phyloP scores from a whole-genome alignment of 2,113 vertebrate genomes.

The Tricholaema leucomelas region DNA sequence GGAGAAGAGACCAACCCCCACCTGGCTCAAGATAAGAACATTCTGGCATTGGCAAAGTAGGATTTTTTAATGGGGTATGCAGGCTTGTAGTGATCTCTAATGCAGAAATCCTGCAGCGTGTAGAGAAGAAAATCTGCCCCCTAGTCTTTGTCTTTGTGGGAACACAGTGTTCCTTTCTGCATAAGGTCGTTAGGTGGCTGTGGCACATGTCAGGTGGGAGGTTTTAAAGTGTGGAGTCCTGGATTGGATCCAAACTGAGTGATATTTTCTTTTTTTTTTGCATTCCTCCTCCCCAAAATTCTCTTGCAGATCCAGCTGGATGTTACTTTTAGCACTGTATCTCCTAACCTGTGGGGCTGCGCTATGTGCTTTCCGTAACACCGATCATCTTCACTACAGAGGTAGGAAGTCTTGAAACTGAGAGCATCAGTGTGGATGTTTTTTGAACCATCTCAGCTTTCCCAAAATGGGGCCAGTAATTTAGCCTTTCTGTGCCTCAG shows the following conservation, averaged over 20 bases:
- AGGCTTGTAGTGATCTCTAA: not conserved
- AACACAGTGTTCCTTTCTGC: accelerated
- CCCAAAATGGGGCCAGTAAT: not conserved
- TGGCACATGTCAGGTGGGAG: not conserved
- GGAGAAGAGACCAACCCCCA: no score
- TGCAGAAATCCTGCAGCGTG: not conserved
- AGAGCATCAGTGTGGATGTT: not conserved
- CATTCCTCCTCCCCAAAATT: not conserved
- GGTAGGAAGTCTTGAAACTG: not conserved
- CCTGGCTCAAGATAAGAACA: not conserved
- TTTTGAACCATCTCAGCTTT: not conserved
- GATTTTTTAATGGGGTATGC: accelerated
- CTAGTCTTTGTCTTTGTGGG: not conserved
- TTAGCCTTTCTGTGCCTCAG: not conserved
- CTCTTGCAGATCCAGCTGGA: not conserved
- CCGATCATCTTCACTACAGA: not conserved
- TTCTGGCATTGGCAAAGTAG: not conserved
- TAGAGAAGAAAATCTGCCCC: not conserved
- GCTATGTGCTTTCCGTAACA: not conserved
- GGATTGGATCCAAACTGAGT: not conserved
- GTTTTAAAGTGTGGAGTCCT: not conserved
- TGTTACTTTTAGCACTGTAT: not conserved
- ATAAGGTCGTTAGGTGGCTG: not conserved
- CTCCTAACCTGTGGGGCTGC: not conserved
- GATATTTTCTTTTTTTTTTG: not conserved